Evolutionary conservation across 2,888 invertebrate species (phyloP).

Genomic region (Diaprepes abbreviatus): DNA sequence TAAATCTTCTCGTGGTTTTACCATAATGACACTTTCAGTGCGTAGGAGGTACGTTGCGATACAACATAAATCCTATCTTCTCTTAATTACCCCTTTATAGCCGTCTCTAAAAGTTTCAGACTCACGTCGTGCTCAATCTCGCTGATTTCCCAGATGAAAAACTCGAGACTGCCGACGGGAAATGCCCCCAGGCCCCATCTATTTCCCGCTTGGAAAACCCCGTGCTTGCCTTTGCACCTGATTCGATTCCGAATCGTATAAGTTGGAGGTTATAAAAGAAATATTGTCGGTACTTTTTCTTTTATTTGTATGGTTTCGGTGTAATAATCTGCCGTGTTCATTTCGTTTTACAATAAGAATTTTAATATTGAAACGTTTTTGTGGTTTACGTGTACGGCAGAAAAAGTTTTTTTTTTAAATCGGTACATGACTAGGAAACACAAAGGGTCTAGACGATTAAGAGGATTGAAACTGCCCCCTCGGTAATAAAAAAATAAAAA

Average conservation of each 20-base stretch:
- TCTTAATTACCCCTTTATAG: neutral
- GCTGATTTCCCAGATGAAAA: slow-evolving; percentile 46
- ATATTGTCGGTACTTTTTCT: slow-evolving; percentile 13
- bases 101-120: neutral
- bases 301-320: slow-evolving; percentile 7
- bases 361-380: too few species aligned
- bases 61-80: neutral
- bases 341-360: too few species aligned
- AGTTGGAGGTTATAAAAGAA: slow-evolving; percentile 28
- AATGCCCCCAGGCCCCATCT: slow-evolving; percentile 36
- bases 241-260: slow-evolving; percentile 49
- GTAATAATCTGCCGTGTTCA: neutral
- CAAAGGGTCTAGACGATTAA: too few species aligned
- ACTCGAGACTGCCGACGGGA: slow-evolving; percentile 23
- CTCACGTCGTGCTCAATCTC: slow-evolving; percentile 21
- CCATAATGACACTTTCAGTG: neutral
- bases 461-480: too few species aligned
- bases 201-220: slow-evolving; percentile 39
- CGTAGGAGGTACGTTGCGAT: neutral
- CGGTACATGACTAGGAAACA: too few species aligned
- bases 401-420: too few species aligned
- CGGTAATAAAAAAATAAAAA: too few species aligned
- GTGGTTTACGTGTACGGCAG: too few species aligned
- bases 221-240: slow-evolving; percentile 44
- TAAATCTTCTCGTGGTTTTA: too few species aligned